These are phyloP conservation scores for Heterodera filipjevi DNA, from an alignment of 2,888 invertebrate species.

Conservation along the genomic window DNA sequence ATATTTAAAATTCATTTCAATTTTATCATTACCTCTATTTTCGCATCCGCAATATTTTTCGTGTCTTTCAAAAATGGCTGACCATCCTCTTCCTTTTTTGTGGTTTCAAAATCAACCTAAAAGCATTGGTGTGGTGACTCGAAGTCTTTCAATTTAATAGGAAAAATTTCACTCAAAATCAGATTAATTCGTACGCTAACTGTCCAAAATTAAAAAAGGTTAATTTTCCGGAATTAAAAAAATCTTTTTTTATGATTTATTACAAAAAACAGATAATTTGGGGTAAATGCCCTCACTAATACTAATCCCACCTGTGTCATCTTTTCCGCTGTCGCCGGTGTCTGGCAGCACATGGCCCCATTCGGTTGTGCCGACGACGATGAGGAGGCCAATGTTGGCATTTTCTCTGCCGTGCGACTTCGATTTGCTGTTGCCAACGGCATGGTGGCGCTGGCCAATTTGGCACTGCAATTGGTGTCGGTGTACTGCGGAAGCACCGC, in stretches of 20 bases:
- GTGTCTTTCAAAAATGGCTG: too few relatives aligned
- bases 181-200: too few relatives aligned
- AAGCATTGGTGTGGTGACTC: too few relatives aligned
- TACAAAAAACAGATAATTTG: too few relatives aligned
- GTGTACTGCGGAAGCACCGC: constrained; percentile 22
- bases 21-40: neutral
- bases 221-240: too few relatives aligned
- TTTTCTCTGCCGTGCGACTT: neutral
- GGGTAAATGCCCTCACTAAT: neutral
- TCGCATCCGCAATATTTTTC: neutral
- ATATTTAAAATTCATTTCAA: too few relatives aligned
- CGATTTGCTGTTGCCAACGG: neutral
- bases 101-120: neutral
- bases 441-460: neutral
- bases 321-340: constrained; percentile 21
- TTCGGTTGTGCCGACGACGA: neutral
- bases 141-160: too few relatives aligned
- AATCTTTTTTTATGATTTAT: too few relatives aligned
- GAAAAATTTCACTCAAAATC: too few relatives aligned
- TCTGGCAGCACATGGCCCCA: constrained; percentile 8
- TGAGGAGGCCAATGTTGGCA: neutral
- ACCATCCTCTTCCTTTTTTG: neutral
- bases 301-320: constrained; percentile 10
- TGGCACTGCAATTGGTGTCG: neutral
- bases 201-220: too few relatives aligned